Evolutionary conservation across 2,797 vertebrate genomes (phyloP).

Genomic region (Streptopelia turtur): DNA sequence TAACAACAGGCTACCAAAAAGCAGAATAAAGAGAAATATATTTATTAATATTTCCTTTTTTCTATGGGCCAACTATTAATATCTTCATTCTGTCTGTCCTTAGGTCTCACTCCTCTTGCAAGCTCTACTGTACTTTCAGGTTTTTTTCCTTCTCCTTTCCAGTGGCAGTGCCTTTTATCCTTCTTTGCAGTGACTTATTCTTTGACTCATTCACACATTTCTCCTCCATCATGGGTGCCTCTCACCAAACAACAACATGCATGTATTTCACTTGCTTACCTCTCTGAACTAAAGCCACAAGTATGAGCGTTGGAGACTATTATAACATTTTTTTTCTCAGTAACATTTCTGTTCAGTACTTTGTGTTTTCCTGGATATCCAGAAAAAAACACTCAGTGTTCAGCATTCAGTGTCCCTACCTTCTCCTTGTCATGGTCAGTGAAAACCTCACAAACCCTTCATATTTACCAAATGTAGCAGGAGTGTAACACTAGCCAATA

Average conservation of each 20-base stretch:
- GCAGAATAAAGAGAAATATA: neutral
- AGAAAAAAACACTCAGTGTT: neutral
- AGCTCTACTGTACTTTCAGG: neutral
- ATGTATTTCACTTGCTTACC: neutral
- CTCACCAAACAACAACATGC: neutral
- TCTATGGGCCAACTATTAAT: neutral
- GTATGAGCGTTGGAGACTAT: neutral
- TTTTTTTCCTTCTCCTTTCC: neutral
- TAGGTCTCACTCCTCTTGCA: neutral
- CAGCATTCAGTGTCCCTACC: neutral
- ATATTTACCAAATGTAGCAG: neutral
- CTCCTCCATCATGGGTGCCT: neutral
- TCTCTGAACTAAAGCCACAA: neutral
- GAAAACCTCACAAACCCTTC: neutral
- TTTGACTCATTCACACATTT: neutral
- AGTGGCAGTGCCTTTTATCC: neutral
- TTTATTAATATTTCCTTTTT: neutral
- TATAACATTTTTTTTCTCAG: neutral
- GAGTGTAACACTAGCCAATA: neutral
- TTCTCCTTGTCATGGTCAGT: neutral
- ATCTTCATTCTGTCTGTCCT: neutral
- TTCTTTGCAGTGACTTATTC: neutral
- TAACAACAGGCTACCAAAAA: neutral
- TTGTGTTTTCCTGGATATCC: neutral
- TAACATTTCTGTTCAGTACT: neutral